A percentile compares a stretch with the other conserved stretches of the same genome.
phyloP scores from a whole-genome alignment of 2,113 vertebrate species.

The Embiotoca jacksoni region DNA sequence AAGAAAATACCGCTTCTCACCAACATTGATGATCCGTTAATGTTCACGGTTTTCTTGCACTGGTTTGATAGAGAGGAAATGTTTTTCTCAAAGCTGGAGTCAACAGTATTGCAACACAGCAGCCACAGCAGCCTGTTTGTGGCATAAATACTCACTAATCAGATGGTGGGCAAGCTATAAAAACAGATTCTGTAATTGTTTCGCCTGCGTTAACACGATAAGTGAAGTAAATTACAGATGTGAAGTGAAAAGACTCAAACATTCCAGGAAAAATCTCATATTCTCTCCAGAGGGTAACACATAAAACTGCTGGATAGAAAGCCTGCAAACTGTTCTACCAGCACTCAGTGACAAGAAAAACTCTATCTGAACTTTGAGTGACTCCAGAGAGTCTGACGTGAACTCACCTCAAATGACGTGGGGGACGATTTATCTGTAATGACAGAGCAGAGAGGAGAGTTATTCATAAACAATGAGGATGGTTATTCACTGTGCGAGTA shows the following conservation, averaged over 20 bases:
- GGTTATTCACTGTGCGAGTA: neutral
- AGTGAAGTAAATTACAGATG: neutral
- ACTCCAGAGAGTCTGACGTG: neutral
- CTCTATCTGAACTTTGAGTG: conserved; percentile 8
- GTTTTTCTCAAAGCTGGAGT: neutral
- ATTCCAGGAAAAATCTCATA: neutral
- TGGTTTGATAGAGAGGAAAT: neutral
- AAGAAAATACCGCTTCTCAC: neutral
- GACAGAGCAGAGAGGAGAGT: conserved; percentile 52
- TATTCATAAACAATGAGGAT: conserved; percentile 18
- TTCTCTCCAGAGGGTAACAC: neutral
- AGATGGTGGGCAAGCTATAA: conserved; percentile 9
- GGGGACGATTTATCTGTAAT: conserved; percentile 87
- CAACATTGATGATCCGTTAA: neutral
- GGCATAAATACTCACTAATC: neutral
- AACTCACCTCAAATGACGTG: conserved; percentile 92
- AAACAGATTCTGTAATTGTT: conserved; percentile 27
- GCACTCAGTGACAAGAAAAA: neutral
- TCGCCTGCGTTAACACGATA: neutral
- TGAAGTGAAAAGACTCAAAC: neutral
- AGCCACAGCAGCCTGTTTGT: neutral
- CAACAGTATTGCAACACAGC: conserved; percentile 3
- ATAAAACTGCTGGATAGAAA: neutral
- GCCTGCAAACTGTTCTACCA: neutral
- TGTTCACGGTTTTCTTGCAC: neutral